A percentile compares a stretch with the other conserved stretches of the same genome.
These are phyloP conservation scores for Tragelaphus scriptus DNA, from an alignment of 2,113 vertebrate genomes.

Conservation along the genomic window DNA sequence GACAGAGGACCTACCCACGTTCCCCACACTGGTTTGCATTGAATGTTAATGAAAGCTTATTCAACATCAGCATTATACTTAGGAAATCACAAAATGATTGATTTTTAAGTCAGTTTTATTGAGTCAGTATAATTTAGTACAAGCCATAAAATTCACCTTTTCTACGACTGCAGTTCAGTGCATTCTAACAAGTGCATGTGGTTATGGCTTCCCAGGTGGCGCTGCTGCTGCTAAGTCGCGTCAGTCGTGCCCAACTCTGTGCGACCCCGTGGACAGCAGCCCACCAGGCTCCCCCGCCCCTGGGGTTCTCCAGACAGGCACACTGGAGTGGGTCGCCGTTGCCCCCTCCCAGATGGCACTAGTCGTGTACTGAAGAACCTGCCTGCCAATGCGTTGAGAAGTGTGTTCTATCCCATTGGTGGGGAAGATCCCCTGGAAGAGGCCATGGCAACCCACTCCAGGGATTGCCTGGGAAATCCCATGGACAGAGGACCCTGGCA, in stretches of 20 bases:
- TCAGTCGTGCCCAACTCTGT: too few relatives aligned
- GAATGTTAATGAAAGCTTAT: background rate
- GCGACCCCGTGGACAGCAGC: too few relatives aligned
- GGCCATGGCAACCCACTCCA: background rate
- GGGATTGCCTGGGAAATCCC: background rate
- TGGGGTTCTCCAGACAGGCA: too few relatives aligned
- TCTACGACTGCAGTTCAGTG: background rate
- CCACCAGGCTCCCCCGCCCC: too few relatives aligned
- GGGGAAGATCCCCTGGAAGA: background rate
- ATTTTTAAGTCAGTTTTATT: background rate
- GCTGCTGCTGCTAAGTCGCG: too few relatives aligned
- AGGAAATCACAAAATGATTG: background rate
- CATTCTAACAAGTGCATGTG: background rate
- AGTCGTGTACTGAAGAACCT: background rate
- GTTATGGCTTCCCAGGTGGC: background rate
- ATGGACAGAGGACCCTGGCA: background rate
- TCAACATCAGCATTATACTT: background rate
- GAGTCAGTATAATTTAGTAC: background rate
- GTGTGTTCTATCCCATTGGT: too few relatives aligned
- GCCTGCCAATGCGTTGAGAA: background rate
- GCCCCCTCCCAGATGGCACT: background rate
- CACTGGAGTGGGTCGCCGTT: too few relatives aligned
- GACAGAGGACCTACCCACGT: background rate
- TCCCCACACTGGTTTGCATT: background rate
- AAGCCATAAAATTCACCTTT: background rate